Percentiles rank a stretch among this genome's conserved stretches.
Conservation (phyloP, 2,797 vertebrate genomes). For the Poliocrania exsul region DNA sequence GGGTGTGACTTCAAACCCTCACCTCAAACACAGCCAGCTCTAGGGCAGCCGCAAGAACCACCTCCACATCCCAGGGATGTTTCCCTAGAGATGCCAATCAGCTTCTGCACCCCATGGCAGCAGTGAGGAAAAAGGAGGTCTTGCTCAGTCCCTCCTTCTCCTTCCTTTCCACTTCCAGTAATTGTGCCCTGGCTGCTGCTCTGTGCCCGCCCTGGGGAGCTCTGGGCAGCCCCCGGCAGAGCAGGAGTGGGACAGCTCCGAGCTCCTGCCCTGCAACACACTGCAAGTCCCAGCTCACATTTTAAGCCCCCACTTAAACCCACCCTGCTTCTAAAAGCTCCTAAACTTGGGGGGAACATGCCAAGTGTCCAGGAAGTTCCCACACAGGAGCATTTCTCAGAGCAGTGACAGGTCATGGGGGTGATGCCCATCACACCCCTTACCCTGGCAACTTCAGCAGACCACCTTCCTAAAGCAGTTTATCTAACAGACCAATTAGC, state of each 20-base stretch:
- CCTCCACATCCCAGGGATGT: not conserved
- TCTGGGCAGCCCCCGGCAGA: too few relatives aligned
- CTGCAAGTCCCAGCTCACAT: not conserved
- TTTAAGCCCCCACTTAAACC: not conserved
- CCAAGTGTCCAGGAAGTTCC: not conserved
- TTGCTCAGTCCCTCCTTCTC: not conserved
- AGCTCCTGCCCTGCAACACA: not conserved
- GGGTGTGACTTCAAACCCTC: not conserved
- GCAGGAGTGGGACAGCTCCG: not conserved
- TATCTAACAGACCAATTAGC: not conserved
- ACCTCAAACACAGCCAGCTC: not conserved
- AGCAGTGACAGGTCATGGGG: accelerated
- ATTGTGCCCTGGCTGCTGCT: not conserved
- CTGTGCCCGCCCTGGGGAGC: not conserved
- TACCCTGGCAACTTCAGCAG: not conserved
- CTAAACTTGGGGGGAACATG: not conserved
- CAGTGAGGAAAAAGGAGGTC: not conserved
- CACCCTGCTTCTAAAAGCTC: not conserved
- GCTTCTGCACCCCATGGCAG: not conserved
- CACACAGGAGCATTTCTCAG: not conserved
- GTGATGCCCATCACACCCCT: not conserved
- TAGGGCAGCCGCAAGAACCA: not conserved
- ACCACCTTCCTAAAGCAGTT: not conserved
- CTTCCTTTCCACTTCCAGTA: not conserved
- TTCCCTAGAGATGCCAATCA: not conserved